Percentiles rank a stretch among this genome's conserved stretches.
Evolutionary conservation across 2,797 vertebrate species (phyloP).

Genomic region (Pseudochirops corinnae): DNA sequence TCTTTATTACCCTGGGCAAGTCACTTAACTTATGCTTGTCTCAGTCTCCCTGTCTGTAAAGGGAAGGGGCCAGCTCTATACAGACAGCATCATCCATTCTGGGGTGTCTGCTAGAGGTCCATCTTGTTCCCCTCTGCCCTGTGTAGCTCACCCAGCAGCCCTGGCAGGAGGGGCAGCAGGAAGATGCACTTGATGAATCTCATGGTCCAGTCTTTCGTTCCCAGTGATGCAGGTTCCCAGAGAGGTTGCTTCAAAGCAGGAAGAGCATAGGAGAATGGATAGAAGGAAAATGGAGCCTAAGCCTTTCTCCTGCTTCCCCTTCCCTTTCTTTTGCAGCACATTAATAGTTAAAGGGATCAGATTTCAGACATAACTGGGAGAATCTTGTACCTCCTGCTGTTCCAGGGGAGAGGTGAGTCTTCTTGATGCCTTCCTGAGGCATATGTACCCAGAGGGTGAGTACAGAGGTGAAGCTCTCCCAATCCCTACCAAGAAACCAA

Average conservation of each 20-base stretch:
- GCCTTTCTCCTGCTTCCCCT: not conserved
- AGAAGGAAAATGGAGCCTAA: not conserved
- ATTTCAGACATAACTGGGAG: not conserved
- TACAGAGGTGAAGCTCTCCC: not conserved
- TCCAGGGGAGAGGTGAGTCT: not conserved
- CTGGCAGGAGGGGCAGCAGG: constrained; percentile 58
- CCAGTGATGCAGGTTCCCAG: not conserved
- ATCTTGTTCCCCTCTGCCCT: not conserved
- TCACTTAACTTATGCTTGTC: too few species aligned
- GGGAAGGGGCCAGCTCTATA: not conserved
- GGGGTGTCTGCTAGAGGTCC: not conserved
- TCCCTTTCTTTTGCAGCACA: not conserved
- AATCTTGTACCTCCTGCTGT: not conserved
- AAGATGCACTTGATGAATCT: not conserved
- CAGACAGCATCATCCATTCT: not conserved
- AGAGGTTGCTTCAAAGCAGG: not conserved
- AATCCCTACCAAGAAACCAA: not conserved
- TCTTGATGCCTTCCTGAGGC: not conserved
- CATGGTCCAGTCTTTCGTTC: constrained; percentile 8
- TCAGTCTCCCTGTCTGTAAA: not conserved
- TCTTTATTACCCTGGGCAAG: too few species aligned
- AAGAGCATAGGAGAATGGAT: not conserved
- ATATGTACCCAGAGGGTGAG: not conserved
- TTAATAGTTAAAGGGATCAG: not conserved
- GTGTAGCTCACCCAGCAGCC: constrained; percentile 43